Base-by-base conservation (phyloP, 2,888 invertebrate genomes). In the Yponomeuta sedellus region DNA sequence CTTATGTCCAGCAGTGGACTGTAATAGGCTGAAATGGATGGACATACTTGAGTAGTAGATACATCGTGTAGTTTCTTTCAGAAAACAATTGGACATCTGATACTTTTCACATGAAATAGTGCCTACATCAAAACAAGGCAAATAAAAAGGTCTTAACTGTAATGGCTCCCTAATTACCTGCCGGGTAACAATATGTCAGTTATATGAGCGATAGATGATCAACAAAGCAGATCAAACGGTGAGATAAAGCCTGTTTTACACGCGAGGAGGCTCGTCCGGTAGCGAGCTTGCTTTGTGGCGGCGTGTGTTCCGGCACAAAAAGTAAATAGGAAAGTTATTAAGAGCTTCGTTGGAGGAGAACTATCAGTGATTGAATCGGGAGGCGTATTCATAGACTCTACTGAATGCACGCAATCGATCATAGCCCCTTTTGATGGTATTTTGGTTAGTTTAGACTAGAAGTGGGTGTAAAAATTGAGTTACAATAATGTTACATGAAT, bases 251-350 rank as follows among this genome's bases (percentile, higher is more conserved):
- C 44, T 52, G 16, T 52, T 16, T 52, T 52, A 52, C 44, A 52
- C 16, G 44, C 44, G 44, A 52, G 12, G 16, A 12, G 44, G 44
- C 44, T 16, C 74, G 77, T 73, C 3, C 59, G 12, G 59, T 59
- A 59, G 59, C 59, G 59, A 20, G 59, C 59, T 20, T 59, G 59
- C 8, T n/a, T 59, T 11, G 12, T 2, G 59, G 25, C 59, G 20
- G 59, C 12, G 25, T 22, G 25, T 25, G 59, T 20, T 22, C 25
- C 28, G n/a, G n/a, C 25, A 61, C n/a, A 39, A 62, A 62, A 39
- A 62, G 62, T 62, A 62, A 62, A 62, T 62, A 39, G 5, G 5
- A 8, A 34, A 34, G 25, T 62, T 39, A 62, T 62, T 62, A 62
- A n/a, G n/a, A 62, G 62, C 34, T 34, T 20, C 61, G 34, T 34